These are phyloP conservation scores for Polypedilum vanderplanki DNA, from an alignment of 1,140 invertebrate species.

Conservation along the genomic window DNA sequence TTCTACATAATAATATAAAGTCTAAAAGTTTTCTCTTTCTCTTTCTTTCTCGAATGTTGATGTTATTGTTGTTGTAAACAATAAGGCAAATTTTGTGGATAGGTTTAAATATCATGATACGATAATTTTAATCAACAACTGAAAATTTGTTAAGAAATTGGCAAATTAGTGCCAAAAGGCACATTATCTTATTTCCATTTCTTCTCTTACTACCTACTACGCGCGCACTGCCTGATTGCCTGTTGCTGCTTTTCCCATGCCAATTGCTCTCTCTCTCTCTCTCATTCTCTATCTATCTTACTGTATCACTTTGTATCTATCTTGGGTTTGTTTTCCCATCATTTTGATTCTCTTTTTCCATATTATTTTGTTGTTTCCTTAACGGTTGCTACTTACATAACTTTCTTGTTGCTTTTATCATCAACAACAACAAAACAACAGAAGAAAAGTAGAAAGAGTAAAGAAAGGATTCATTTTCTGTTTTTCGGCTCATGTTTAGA, in stretches of 20 bases:
- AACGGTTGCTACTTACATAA: neutral
- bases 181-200: slow-evolving; percentile 27
- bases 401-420: slow-evolving; percentile 3
- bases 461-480: neutral
- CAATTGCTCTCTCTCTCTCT: neutral
- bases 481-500: neutral
- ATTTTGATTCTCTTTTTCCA: neutral
- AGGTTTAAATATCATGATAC: too few relatives aligned
- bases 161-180: slow-evolving; percentile 21
- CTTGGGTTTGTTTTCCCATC: slow-evolving; percentile 1
- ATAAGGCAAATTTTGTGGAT: too few relatives aligned
- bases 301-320: neutral
- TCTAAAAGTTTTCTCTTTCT: too few relatives aligned
- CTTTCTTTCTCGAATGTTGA: too few relatives aligned
- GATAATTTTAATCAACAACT: neutral
- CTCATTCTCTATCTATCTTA: neutral
- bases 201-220: neutral
- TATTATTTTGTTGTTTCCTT: slow-evolving; percentile 13
- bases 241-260: slow-evolving; percentile 23
- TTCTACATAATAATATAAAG: too few relatives aligned
- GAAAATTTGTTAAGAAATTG: neutral
- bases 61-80: too few relatives aligned
- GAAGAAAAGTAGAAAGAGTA: too few relatives aligned
- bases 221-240: neutral
- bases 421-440: neutral